Conservation (phyloP, 1,140 invertebrate species). For the Diabrotica virgifera region DNA sequence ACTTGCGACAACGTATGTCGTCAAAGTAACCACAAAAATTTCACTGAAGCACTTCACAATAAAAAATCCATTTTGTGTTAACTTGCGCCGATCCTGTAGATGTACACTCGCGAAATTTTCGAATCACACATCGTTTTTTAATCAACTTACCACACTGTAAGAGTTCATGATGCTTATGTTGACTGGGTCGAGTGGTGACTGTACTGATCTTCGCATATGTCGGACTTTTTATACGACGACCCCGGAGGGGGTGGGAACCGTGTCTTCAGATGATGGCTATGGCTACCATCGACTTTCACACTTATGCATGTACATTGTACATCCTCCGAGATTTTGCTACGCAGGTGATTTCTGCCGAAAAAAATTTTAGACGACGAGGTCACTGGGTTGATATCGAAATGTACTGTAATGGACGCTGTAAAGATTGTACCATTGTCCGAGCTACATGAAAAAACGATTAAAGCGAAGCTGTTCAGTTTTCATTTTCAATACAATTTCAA, state of each 20-base stretch:
- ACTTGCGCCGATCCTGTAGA: slow-evolving; percentile 9
- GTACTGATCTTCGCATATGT: slow-evolving; percentile 37
- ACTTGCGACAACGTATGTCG: too few species aligned
- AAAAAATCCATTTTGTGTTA: slow-evolving; percentile 16
- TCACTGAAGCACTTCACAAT: slow-evolving; percentile 12
- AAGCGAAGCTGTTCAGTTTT: too few species aligned
- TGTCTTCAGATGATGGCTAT: slow-evolving; percentile 35
- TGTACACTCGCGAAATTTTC: slow-evolving; percentile 27
- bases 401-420: too few species aligned
- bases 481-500: background rate
- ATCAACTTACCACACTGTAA: slow-evolving; percentile 47
- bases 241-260: slow-evolving; percentile 38
- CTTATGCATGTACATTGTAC: slow-evolving; percentile 20
- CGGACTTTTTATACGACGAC: slow-evolving; percentile 40
- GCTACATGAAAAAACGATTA: too few species aligned
- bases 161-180: slow-evolving; percentile 49
- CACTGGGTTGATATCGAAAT: slow-evolving; percentile 10
- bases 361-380: slow-evolving; percentile 7
- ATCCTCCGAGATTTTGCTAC: slow-evolving; percentile 9
- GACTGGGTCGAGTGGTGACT: slow-evolving; percentile 46
- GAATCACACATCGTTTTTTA: slow-evolving; percentile 13
- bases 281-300: slow-evolving; percentile 38
- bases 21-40: slow-evolving; percentile 16
- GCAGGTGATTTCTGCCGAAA: slow-evolving; percentile 18
- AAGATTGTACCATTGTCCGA: too few species aligned